Percentiles rank a stretch among this genome's conserved stretches.
Conservation (phyloP, 2,113 vertebrate genomes). For the Phylloscopus trochiloides region DNA sequence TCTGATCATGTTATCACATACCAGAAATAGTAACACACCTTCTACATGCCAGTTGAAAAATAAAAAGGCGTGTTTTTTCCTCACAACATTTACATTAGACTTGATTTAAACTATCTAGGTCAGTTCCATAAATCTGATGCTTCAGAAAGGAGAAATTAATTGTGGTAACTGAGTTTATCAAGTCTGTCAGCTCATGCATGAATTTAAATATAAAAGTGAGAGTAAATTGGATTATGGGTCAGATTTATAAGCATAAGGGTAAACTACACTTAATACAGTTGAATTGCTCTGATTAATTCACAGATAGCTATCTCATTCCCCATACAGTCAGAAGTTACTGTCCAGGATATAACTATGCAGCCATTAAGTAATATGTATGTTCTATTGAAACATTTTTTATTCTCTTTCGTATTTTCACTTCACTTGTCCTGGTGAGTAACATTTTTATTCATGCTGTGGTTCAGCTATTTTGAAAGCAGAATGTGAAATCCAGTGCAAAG, state of each 20-base stretch:
- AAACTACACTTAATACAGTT: neutral
- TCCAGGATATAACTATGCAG: accelerated
- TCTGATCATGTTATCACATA: neutral
- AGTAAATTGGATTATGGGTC: neutral
- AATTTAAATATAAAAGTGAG: neutral
- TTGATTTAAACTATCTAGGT: neutral
- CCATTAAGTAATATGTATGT: neutral
- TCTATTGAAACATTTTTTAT: neutral
- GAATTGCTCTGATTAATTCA: neutral
- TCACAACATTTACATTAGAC: neutral
- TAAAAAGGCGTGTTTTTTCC: neutral
- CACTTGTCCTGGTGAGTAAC: neutral
- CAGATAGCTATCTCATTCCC: neutral
- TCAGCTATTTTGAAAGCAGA: neutral
- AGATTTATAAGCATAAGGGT: neutral
- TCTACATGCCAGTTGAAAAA: neutral
- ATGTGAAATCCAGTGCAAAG: neutral
- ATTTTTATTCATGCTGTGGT: neutral
- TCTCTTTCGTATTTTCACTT: neutral
- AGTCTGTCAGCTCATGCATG: neutral
- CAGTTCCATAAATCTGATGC: neutral
- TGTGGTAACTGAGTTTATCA: neutral
- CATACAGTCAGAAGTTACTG: neutral
- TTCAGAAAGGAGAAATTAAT: neutral
- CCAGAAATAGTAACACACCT: neutral